These are phyloP conservation scores for Nibea albiflora DNA, from an alignment of 2,113 vertebrate genomes.

Conservation along the genomic window DNA sequence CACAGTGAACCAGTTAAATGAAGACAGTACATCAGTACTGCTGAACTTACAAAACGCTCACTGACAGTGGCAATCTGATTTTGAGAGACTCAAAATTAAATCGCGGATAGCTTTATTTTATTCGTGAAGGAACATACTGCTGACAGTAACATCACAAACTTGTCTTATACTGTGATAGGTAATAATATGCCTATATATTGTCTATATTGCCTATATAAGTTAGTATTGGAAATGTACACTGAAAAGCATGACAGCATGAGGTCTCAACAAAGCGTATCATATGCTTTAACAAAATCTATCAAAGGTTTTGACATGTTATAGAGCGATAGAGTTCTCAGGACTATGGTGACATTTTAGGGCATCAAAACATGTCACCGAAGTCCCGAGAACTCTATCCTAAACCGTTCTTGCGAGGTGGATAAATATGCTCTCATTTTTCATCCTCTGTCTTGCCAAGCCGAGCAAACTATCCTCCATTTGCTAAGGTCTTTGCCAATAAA, in stretches of 20 bases:
- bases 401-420: slow-evolving; percentile 41
- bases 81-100: not conserved
- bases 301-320: slow-evolving; percentile 28
- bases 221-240: not conserved
- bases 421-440: slow-evolving; percentile 74
- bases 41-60: not conserved
- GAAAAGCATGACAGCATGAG: not conserved
- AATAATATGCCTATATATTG: not conserved
- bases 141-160: slow-evolving; percentile 13
- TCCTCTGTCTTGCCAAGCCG: slow-evolving; percentile 54
- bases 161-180: not conserved
- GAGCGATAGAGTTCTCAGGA: too few species aligned
- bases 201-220: too few species aligned
- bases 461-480: slow-evolving; percentile 73
- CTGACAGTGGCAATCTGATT: not conserved
- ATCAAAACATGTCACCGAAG: slow-evolving; percentile 46
- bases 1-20: not conserved
- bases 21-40: not conserved
- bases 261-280: slow-evolving; percentile 7
- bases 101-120: slow-evolving; percentile 5
- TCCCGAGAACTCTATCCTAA: slow-evolving; percentile 51
- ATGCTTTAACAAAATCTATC: slow-evolving; percentile 28
- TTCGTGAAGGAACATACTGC: slow-evolving; percentile 21
- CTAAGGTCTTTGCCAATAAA: slow-evolving; percentile 84
- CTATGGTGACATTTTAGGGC: slow-evolving; percentile 2